Evolutionary conservation across 1,140 invertebrate genomes (phyloP).

Genomic region (Drosophila asahinai): DNA sequence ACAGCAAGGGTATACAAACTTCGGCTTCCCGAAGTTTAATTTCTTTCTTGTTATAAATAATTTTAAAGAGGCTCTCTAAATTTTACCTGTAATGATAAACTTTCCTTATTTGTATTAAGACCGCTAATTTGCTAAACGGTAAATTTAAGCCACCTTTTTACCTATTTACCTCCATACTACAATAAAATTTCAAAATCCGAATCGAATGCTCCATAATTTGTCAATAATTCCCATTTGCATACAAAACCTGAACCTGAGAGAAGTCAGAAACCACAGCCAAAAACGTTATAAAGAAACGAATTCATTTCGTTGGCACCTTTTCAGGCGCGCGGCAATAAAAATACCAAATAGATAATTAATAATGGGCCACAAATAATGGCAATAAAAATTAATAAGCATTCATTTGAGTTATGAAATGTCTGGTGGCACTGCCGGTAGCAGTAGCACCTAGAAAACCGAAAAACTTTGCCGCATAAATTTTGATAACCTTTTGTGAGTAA

Average conservation of each 20-base stretch:
- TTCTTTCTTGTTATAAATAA: background rate
- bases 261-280: conserved; percentile 26
- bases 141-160: background rate
- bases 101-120: conserved; percentile 1
- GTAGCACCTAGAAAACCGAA: conserved; percentile 40
- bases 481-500: conserved; percentile 53
- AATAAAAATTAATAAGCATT: conserved; percentile 66
- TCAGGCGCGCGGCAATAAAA: conserved; percentile 45
- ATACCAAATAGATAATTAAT: conserved; percentile 64
- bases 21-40: too few relatives aligned
- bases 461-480: conserved; percentile 60
- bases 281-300: conserved; percentile 43
- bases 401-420: conserved; percentile 58
- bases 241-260: conserved; percentile 29
- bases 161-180: conserved; percentile 16
- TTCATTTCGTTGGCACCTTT: conserved; percentile 57
- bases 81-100: background rate
- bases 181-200: conserved; percentile 25
- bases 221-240: conserved; percentile 47
- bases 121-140: conserved; percentile 1
- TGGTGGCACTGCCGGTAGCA: conserved; percentile 13
- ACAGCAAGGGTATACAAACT: too few relatives aligned
- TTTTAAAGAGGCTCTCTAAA: background rate
- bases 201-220: conserved; percentile 45
- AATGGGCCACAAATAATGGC: conserved; percentile 56